Evolutionary conservation across 2,888 invertebrate genomes (phyloP), one percentile per base, ranked within the genome.

Genomic region (Dasypolia templi): DNA sequence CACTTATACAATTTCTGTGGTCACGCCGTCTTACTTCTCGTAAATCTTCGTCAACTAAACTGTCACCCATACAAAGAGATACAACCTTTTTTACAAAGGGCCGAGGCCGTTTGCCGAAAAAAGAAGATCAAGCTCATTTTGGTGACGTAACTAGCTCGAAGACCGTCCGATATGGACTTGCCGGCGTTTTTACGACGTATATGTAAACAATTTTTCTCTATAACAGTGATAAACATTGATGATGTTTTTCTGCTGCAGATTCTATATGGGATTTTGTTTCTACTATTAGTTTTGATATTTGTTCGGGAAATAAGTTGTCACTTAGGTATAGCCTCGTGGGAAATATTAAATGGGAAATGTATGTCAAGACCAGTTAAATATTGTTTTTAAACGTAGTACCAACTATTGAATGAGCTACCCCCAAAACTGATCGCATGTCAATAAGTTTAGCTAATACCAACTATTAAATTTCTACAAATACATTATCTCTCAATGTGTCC

Each of bases 41-140:
- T 93, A 91, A 92, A 92, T 93, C 92, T 90, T 92, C 90, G 89
- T 92, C 92, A 90, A 83, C 77, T 68, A 89, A 92, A 90, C 89
- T 91, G 92, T 89, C 91, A 89, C 88, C 87, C 90, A 89, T 90
- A 89, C 92, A 91, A 89, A 92, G 89, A 91, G 89, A 92, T 89
- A 92, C 88, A 88, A 87, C 87, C 87, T 89, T 90, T 89, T 89
- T 85, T 83, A 80, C 66, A 82, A 80, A 79, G 73, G 71, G 67
- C 79, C 79, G 67, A 85, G 81, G 85, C 78, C 78, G 70, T 68
- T 77, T 58, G 63, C 77, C 65, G 74, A 79, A 76, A 81, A 86
- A 87, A 87, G 88, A 78, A 84, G 83, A 81, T 81, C 84, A 72
- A 53, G 64, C 61, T 76, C 77, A 82, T 81, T 86, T 82, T 77